Percentiles rank a stretch among this genome's conserved stretches.
phyloP scores from a whole-genome alignment of 2,888 invertebrate genomes.

The Smittia aterrima region DNA sequence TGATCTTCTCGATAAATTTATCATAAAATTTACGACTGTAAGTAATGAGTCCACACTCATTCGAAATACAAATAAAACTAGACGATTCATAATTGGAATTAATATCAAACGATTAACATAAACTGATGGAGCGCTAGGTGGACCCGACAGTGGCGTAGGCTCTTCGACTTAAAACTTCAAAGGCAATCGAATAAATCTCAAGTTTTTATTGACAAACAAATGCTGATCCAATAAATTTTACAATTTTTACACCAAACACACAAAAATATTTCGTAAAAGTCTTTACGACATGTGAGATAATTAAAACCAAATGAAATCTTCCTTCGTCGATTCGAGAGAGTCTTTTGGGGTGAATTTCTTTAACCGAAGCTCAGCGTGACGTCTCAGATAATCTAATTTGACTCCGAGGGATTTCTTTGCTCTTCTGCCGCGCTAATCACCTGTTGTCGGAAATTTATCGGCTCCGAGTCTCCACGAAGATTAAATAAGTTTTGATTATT shows the following conservation, averaged over 20 bases:
- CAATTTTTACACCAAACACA: no score
- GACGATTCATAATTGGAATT: slow-evolving; percentile 35
- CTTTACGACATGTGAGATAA: no score
- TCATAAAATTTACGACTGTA: slow-evolving; percentile 35
- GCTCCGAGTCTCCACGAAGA: not conserved
- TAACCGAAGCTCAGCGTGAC: slow-evolving; percentile 30
- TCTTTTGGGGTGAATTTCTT: no score
- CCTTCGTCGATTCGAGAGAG: no score
- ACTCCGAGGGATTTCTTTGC: slow-evolving; percentile 27
- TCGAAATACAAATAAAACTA: slow-evolving; percentile 17
- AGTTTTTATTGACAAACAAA: no score
- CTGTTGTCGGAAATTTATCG: slow-evolving; percentile 33
- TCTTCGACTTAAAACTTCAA: no score
- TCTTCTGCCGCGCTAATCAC: slow-evolving; percentile 25
- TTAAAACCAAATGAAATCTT: no score
- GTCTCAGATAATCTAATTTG: slow-evolving; percentile 37
- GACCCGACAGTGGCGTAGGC: no score
- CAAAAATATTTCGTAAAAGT: no score
- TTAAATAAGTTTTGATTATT: not conserved
- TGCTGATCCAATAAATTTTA: slow-evolving; percentile 23
- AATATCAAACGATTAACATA: slow-evolving; percentile 32
- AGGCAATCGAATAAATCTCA: no score
- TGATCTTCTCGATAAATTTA: slow-evolving; percentile 30
- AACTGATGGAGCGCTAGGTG: not conserved
- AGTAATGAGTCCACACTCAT: slow-evolving; percentile 27